Base-by-base conservation (phyloP, 1,140 invertebrate genomes). In the Brachionus sp. region DNA sequence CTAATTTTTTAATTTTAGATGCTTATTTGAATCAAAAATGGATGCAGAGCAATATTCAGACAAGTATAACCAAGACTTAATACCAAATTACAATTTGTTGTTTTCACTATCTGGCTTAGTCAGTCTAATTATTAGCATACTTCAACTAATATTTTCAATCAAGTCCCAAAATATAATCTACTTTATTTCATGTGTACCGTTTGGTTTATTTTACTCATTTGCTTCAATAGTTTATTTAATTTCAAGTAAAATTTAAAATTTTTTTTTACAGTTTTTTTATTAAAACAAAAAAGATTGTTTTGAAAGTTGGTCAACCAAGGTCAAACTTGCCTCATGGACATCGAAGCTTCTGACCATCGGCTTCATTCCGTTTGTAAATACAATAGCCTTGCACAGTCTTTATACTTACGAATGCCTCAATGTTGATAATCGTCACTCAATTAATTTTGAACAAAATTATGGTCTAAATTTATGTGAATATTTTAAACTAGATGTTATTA, bases 341-440 rank as follows among this genome's bases (percentile, higher is more conserved):
- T 50, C 75, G 9, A 46, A 25, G 37, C 35, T 78, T 78, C 42
- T 78, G 7, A 78, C 75, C 5, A 62, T 78, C 35, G 75, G 75
- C 10, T 62, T 78, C 39, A 78, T 78, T 50, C 75, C 75, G 1
- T 50, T 78, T 62, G 75, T 62, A 78, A 78, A 78, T 78, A 57
- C 75, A 50, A 53, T 78, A 46, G 75, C 75, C 75, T 62, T 78
- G 9, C 44, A 78, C 39, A 19, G 44, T n/a, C 33, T 78, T 9
- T 78, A 78, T 16, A 78, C 50, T 6, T 50, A 50, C 19, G 75
- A 78, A 62, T 78, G 75, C 75, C 19, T 57, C 19, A 33, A 70
- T 39, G 16, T 35, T 70, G 66, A 70, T 70, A 70, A 70, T 23
- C 35, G 16, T 16, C 25, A 7, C 16, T 50, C 29, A 12, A 37